Base-by-base conservation (phyloP, 2,113 vertebrate genomes). In the Hoplias malabaricus region DNA sequence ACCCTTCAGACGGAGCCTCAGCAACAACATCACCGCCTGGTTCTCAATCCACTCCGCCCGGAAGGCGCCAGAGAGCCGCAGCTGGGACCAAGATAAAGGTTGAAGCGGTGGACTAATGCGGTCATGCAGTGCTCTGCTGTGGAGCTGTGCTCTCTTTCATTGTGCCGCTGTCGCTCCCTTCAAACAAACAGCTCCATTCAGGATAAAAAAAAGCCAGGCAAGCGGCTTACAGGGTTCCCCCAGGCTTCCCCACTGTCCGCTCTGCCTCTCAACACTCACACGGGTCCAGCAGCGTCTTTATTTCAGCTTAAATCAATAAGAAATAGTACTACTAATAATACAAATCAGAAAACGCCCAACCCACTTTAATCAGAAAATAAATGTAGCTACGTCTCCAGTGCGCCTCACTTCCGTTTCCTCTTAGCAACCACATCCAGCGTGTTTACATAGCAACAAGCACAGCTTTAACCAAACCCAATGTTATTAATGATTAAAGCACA, bases 401-500 rank as follows among this genome's bases (percentile, higher is more conserved):
- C 13, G 3, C 36, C 14, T 23, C 25, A 54, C 73, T 84, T 84
- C 82, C 79, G 79, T 62, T 84, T 84, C 82, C 79, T 75, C 75
- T 68, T 79, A 53, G 62, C 75, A 78, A 84, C 66, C 38, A 46
- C 38, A 14, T n/a, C n/a, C 25, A 38, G 56, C 13, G 25, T 2
- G 48, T 63, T 73, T 56, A 69, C 74, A 50, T 83, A 71, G 82
- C 76, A 75, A 78, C 72, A 50, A 21, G 6, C n/a, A 68, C 36
- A n/a, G 23, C 2, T n/a, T 7, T 50, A 50, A 6, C 19, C 6
- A 10, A 34, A 0, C 29, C 14, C 16, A 19, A 36, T 14, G 19
- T 13, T 5, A n/a, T 4, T 19, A 21, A 63, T 21, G 34, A 63
- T 1, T n/a, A 62, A 62, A 34, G 0, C n/a, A 53, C 5, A 43